A percentile compares a stretch with the other conserved stretches of the same genome.
phyloP scores from a whole-genome alignment of 2,888 invertebrate species.

The Baccha elongata region DNA sequence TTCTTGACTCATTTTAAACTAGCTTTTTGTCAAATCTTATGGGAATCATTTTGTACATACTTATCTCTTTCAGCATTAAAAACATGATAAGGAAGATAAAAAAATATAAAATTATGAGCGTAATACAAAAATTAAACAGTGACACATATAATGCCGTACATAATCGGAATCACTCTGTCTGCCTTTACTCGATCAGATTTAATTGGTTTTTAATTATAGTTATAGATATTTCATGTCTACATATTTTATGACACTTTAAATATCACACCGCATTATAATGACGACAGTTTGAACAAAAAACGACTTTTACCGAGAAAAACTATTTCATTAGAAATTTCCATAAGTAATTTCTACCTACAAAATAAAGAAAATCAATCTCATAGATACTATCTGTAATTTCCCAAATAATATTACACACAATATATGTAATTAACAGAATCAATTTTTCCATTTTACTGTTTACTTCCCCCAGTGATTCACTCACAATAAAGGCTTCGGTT shows the following conservation, averaged over 20 bases:
- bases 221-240: neutral
- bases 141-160: constrained; percentile 1
- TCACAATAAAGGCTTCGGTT: neutral
- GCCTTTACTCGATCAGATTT: neutral
- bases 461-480: constrained; percentile 36
- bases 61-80: neutral
- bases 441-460: constrained; percentile 19
- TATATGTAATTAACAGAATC: neutral
- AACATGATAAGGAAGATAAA: constrained; percentile 1
- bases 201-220: constrained; percentile 12
- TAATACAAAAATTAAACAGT: constrained; percentile 1
- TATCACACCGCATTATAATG: neutral
- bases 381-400: neutral
- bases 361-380: neutral
- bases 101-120: neutral
- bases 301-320: constrained; percentile 4
- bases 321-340: neutral
- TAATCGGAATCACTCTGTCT: neutral
- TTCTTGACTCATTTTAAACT: no score
- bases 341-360: no score
- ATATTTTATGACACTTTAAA: neutral
- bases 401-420: neutral
- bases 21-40: no score
- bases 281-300: no score
- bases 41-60: neutral